phyloP scores from a whole-genome alignment of 2,797 vertebrate species.

The Cercopithecus neglectus region DNA sequence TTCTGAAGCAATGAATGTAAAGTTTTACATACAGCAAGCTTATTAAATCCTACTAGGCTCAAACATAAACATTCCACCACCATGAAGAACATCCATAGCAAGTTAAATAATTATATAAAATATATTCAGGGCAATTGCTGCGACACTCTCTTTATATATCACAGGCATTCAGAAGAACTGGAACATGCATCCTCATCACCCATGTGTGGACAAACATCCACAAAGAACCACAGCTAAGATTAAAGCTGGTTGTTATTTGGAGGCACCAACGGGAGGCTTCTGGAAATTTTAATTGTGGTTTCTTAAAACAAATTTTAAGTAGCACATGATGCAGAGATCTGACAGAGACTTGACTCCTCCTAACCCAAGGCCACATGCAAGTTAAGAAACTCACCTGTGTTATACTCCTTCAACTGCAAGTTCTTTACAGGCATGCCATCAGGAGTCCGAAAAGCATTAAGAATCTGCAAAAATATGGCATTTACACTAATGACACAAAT shows the following conservation, averaged over 20 bases:
- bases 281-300: conserved; percentile 48
- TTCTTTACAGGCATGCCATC: conserved; percentile 84
- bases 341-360: conserved; percentile 9
- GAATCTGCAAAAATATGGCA: conserved; percentile 82
- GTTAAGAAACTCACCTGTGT: conserved; percentile 84
- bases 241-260: conserved; percentile 53
- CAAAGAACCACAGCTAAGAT: conserved; percentile 53
- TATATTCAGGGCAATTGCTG: conserved; percentile 15
- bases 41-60: conserved; percentile 39
- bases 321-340: conserved; percentile 32
- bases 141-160: conserved; percentile 28
- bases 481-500: conserved; percentile 40
- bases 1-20: conserved; percentile 14
- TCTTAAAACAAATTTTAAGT: conserved; percentile 39
- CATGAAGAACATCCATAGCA: conserved; percentile 25
- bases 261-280: conserved; percentile 49
- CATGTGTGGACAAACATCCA: conserved; percentile 24
- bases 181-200: neutral
- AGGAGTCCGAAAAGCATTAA: conserved; percentile 83
- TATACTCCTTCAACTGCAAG: conserved; percentile 86
- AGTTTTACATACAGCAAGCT: conserved; percentile 35
- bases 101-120: conserved; percentile 35
- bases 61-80: conserved; percentile 10
- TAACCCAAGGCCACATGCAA: conserved; percentile 35
- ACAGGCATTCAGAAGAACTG: conserved; percentile 24